phyloP scores from a whole-genome alignment of 2,888 invertebrate genomes.

The Polymixis flavicincta region DNA sequence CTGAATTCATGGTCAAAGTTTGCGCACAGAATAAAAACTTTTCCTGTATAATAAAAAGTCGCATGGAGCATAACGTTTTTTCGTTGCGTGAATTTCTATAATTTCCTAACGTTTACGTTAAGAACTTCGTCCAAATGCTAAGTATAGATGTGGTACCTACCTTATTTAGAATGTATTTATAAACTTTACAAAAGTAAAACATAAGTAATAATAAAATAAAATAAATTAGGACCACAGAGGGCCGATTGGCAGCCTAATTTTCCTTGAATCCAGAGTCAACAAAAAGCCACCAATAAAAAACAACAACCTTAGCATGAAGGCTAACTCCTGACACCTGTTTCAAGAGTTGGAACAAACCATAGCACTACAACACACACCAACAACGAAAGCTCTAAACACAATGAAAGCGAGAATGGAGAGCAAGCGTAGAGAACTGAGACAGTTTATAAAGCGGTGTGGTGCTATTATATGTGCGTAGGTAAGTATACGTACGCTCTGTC shows the following conservation, averaged over 20 bases:
- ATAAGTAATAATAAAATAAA: too few relatives aligned
- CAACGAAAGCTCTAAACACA: conserved; percentile 63
- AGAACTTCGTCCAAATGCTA: too few relatives aligned
- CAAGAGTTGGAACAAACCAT: conserved; percentile 45
- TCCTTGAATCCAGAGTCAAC: conserved; percentile 18
- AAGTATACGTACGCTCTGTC: conserved; percentile 95
- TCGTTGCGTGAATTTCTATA: too few relatives aligned
- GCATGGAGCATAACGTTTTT: too few relatives aligned
- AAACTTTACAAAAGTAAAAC: background rate
- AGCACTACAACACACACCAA: conserved; percentile 59
- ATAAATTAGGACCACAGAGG: too few relatives aligned
- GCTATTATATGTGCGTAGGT: conserved; percentile 81
- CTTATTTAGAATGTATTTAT: background rate
- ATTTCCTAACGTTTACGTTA: too few relatives aligned
- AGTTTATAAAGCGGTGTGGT: conserved; percentile 78
- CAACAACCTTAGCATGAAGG: conserved; percentile 11
- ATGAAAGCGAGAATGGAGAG: conserved; percentile 72
- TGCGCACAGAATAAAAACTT: too few relatives aligned
- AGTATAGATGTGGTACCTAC: background rate
- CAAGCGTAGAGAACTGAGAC: conserved; percentile 80
- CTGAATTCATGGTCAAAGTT: too few relatives aligned
- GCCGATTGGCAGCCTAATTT: background rate
- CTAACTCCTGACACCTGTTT: conserved; percentile 32
- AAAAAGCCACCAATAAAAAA: conserved; percentile 18
- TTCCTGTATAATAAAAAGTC: too few relatives aligned